Evolutionary conservation across 1,140 invertebrate genomes (phyloP).

Genomic region (Hylaeus volcanicus): DNA sequence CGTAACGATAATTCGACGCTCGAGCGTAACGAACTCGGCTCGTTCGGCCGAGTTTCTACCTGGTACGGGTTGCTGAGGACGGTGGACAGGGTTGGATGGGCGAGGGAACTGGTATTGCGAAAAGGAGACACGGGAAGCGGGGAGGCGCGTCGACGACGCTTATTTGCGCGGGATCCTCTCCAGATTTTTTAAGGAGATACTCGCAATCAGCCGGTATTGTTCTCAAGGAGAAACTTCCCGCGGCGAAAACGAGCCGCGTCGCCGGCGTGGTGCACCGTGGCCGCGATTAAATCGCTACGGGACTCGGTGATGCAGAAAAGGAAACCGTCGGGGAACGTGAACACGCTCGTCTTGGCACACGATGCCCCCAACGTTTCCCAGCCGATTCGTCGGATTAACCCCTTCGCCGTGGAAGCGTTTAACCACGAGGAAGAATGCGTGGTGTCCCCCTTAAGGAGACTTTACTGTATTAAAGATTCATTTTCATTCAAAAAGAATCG

Average conservation of each 20-base stretch:
- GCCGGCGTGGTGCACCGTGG: conserved; percentile 50
- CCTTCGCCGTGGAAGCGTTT: no score
- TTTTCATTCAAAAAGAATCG: no score
- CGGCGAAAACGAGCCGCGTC: conserved; percentile 72
- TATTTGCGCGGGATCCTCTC: conserved; percentile 49
- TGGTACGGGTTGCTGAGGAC: background rate
- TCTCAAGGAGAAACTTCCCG: conserved; percentile 67
- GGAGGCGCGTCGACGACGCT: background rate
- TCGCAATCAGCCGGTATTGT: conserved; percentile 75
- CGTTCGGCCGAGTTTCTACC: conserved; percentile 20
- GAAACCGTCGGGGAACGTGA: background rate
- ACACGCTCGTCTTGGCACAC: background rate
- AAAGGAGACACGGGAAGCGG: background rate
- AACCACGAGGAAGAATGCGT: no score
- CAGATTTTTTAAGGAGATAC: conserved; percentile 63
- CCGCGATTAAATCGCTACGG: conserved; percentile 46
- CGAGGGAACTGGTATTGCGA: background rate
- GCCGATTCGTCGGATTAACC: no score
- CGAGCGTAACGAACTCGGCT: conserved; percentile 53
- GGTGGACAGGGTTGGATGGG: background rate
- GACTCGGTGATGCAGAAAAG: conserved; percentile 53
- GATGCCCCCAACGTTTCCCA: no score
- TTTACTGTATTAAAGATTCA: no score
- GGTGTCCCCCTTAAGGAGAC: no score
- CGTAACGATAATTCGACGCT: conserved; percentile 64